Percentiles rank a stretch among this genome's conserved stretches.
These are phyloP conservation scores for Cyanistes caeruleus DNA, from an alignment of 2,113 vertebrate species.

Conservation along the genomic window DNA sequence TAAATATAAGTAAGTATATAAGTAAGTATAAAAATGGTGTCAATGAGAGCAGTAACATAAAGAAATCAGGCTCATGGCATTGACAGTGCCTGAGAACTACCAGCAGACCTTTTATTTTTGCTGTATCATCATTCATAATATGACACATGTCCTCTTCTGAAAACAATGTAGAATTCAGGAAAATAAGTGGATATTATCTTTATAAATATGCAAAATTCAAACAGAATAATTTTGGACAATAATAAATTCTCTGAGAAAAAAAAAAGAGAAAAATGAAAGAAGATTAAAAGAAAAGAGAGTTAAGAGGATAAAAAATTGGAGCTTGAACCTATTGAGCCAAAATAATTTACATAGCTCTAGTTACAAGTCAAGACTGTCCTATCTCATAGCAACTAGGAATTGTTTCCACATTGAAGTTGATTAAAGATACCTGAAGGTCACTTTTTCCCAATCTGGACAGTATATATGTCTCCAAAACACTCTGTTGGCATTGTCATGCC, in stretches of 20 bases:
- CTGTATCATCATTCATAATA: conserved; percentile 8
- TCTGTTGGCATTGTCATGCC: conserved; percentile 54
- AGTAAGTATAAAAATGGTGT: background rate
- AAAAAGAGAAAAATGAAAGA: background rate
- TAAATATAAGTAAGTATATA: too few species aligned
- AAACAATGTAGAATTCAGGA: conserved; percentile 37
- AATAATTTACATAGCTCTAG: background rate
- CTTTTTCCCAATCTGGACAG: background rate
- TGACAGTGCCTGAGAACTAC: background rate
- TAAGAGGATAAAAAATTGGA: background rate
- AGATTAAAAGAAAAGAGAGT: background rate
- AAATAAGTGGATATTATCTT: background rate
- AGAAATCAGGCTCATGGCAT: background rate
- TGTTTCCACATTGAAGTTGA: conserved; percentile 52
- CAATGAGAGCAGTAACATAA: background rate
- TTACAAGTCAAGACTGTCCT: conserved; percentile 41
- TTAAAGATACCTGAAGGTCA: conserved; percentile 47
- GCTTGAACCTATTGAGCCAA: background rate
- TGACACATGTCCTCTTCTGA: conserved; percentile 22
- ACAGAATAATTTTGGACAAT: background rate
- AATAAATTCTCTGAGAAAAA: background rate
- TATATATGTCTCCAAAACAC: background rate
- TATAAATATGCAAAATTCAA: background rate
- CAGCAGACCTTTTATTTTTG: conserved; percentile 9
- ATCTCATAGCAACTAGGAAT: conserved; percentile 43